Percentiles rank a stretch among this genome's conserved stretches.
These are phyloP conservation scores for Capromys pilorides DNA, from an alignment of 2,797 vertebrate genomes.

Conservation along the genomic window DNA sequence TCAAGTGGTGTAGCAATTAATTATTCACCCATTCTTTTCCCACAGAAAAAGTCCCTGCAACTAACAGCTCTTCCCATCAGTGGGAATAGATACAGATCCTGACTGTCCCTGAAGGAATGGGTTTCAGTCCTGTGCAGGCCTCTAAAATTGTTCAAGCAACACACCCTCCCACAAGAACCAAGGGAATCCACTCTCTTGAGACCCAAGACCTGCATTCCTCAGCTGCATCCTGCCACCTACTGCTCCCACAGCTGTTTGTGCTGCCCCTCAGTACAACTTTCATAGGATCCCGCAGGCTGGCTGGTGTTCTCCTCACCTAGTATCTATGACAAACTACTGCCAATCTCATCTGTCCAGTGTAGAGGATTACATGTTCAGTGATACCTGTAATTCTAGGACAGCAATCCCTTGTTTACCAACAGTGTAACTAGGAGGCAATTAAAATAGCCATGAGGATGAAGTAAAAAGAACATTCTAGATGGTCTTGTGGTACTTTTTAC, in stretches of 20 bases:
- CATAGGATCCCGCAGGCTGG: fast-evolving
- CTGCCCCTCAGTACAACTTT: not conserved
- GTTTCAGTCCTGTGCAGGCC: not conserved
- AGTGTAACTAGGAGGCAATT: not conserved
- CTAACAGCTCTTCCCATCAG: not conserved
- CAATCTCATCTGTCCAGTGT: not conserved
- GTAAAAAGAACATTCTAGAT: not conserved
- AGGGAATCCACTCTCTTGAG: not conserved
- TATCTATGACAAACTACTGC: not conserved
- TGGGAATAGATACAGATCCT: not conserved
- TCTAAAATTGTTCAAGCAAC: not conserved
- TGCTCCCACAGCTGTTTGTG: not conserved
- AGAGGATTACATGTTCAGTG: not conserved
- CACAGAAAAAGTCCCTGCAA: not conserved
- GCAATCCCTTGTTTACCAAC: not conserved
- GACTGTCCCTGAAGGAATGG: not conserved
- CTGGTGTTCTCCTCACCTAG: not conserved
- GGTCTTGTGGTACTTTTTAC: not conserved
- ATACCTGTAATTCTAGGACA: not conserved
- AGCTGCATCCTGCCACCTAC: not conserved
- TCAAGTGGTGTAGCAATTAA: not conserved
- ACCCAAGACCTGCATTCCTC: not conserved
- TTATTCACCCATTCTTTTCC: not conserved
- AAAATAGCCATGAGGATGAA: not conserved
- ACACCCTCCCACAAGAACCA: not conserved